phyloP scores from a whole-genome alignment of 2,888 invertebrate genomes.

The Bombyx huttoni region DNA sequence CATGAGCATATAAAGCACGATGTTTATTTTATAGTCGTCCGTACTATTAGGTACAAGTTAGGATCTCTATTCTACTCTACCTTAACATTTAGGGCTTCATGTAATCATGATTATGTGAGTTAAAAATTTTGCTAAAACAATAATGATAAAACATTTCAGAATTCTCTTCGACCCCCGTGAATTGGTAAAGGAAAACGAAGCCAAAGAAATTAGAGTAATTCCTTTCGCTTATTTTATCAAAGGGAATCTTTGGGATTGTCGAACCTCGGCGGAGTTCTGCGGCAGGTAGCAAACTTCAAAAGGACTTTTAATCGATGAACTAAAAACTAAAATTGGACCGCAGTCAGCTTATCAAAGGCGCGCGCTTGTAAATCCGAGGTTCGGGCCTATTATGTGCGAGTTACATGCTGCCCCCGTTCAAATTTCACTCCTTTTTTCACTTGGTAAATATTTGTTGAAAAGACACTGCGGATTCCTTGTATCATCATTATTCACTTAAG shows the following conservation, averaged over 20 bases:
- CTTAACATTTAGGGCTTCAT: too few relatives aligned
- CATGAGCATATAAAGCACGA: too few relatives aligned
- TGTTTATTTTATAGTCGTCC: too few relatives aligned
- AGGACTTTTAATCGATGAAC: slow-evolving; percentile 3
- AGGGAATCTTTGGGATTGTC: background rate
- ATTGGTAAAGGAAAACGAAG: background rate
- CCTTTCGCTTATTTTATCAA: background rate
- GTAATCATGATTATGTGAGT: too few relatives aligned
- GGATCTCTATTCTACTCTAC: too few relatives aligned
- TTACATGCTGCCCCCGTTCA: background rate
- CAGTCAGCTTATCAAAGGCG: slow-evolving; percentile 1
- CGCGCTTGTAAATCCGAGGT: background rate
- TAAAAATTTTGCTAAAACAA: too few relatives aligned
- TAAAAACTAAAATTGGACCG: slow-evolving; percentile 4
- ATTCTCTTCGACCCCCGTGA: background rate
- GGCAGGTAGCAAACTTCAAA: background rate
- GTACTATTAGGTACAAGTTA: too few relatives aligned
- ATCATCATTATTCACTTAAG: too few relatives aligned
- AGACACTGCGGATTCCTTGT: too few relatives aligned
- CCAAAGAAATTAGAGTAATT: background rate
- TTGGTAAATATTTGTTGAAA: too few relatives aligned
- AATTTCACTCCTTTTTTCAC: too few relatives aligned
- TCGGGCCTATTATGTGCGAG: background rate
- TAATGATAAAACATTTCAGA: too few relatives aligned
- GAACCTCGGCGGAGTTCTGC: background rate